A percentile compares a stretch with the other conserved stretches of the same genome.
These are phyloP conservation scores for Calonectris borealis DNA, from an alignment of 2,113 vertebrate species.

Conservation along the genomic window DNA sequence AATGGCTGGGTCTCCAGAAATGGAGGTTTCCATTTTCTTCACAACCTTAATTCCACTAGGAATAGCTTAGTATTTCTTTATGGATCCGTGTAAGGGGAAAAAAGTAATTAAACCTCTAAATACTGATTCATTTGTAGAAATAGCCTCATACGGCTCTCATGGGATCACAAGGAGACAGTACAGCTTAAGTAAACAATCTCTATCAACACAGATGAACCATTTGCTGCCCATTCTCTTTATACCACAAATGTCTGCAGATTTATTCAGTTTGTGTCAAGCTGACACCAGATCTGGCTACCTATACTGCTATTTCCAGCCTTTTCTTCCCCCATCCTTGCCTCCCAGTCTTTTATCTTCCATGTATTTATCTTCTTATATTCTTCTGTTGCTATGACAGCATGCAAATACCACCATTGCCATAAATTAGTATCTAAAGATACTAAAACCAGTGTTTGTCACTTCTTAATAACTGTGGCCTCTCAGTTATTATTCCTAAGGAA, in stretches of 20 bases:
- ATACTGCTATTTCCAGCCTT: not conserved
- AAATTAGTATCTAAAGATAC: not conserved
- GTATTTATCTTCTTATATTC: not conserved
- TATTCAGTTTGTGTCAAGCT: not conserved
- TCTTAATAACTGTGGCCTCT: not conserved
- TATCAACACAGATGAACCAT: not conserved
- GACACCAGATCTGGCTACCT: not conserved
- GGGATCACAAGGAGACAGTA: not conserved
- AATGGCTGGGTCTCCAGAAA: not conserved
- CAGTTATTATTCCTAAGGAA: not conserved
- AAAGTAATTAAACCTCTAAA: not conserved
- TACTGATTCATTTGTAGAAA: constrained; percentile 5
- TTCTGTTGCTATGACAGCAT: not conserved
- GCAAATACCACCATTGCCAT: not conserved
- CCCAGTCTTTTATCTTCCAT: not conserved
- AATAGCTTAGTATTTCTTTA: not conserved
- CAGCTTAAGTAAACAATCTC: not conserved
- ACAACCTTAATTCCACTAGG: not conserved
- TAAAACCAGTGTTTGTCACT: not conserved
- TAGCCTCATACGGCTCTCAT: not conserved
- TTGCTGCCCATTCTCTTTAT: not conserved
- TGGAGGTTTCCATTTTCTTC: not conserved
- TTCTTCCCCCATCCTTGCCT: not conserved
- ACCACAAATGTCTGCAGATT: not conserved
- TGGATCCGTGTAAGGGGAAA: not conserved